phyloP scores from a whole-genome alignment of 2,797 vertebrate species.

The Linurgus olivaceus region DNA sequence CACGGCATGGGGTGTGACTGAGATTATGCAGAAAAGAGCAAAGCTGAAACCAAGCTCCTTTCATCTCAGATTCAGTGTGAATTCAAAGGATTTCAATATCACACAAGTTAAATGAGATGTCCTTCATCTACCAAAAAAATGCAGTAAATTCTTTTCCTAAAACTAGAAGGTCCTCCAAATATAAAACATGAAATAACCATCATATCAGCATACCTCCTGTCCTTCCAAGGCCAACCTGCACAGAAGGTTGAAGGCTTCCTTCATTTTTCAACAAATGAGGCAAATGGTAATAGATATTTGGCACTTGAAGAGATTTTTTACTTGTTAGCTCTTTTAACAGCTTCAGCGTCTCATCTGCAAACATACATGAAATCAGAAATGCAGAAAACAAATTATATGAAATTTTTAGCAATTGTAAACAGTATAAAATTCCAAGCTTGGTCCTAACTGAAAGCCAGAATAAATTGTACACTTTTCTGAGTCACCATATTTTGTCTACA shows the following conservation, averaged over 20 bases:
- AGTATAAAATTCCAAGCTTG: neutral
- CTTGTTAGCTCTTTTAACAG: constrained; percentile 92
- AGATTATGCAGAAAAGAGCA: constrained; percentile 22
- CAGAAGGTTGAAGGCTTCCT: constrained; percentile 93
- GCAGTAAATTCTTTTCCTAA: neutral
- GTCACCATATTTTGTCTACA: neutral
- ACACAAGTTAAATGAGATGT: constrained; percentile 34
- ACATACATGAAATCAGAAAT: constrained; percentile 27
- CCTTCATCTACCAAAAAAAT: constrained; percentile 4
- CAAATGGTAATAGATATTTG: constrained; percentile 98
- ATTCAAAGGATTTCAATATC: neutral
- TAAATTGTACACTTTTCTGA: neutral
- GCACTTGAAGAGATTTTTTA: constrained; percentile 94
- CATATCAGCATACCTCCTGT: constrained; percentile 85
- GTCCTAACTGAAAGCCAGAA: neutral
- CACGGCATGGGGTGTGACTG: neutral
- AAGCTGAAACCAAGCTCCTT: constrained; percentile 29
- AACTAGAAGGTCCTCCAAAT: neutral
- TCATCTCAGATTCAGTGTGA: neutral
- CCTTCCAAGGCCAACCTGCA: constrained; percentile 91
- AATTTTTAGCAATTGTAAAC: neutral
- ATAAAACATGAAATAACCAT: neutral
- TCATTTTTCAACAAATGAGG: constrained; percentile 98
- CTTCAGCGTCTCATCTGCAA: constrained; percentile 93
- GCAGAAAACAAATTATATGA: neutral